Conservation (phyloP, 2,888 invertebrate genomes). For the Nomada fucata region DNA sequence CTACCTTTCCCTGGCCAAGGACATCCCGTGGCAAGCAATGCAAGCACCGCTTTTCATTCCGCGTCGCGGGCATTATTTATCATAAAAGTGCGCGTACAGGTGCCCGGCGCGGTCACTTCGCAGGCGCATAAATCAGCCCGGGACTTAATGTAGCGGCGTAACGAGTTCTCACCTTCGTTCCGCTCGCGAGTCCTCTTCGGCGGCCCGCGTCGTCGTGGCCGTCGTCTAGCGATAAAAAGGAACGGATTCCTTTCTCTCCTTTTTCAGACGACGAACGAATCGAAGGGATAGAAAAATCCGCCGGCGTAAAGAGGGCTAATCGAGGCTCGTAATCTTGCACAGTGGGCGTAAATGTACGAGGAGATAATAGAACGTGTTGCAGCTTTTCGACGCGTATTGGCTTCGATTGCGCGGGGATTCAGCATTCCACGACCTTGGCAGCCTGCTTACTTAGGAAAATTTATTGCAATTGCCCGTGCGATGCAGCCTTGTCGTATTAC, state of each 20-base stretch:
- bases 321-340: conserved; percentile 44
- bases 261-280: conserved; percentile 35
- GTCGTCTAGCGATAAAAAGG: conserved; percentile 59
- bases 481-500: neutral
- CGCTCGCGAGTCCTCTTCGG: conserved; percentile 31
- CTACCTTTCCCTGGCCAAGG: conserved; percentile 71
- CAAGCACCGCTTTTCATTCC: conserved; percentile 64
- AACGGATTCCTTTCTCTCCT: conserved; percentile 62
- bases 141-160: conserved; percentile 58
- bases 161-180: conserved; percentile 67
- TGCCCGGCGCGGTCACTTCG: conserved; percentile 53
- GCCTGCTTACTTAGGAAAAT: neutral
- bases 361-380: conserved; percentile 48
- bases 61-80: conserved; percentile 54
- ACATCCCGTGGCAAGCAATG: conserved; percentile 28
- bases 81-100: conserved; percentile 57
- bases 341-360: conserved; percentile 53
- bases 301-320: conserved; percentile 48
- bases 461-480: neutral
- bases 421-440: conserved; percentile 16
- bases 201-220: conserved; percentile 31
- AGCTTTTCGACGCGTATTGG: conserved; percentile 18
- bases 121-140: conserved; percentile 65
- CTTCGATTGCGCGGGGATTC: neutral
- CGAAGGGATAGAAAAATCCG: conserved; percentile 24